Evolutionary conservation across 2,113 vertebrate genomes (phyloP), one percentile per base, ranked within the genome.

Genomic region (Rhegmatorhina hoffmannsi): DNA sequence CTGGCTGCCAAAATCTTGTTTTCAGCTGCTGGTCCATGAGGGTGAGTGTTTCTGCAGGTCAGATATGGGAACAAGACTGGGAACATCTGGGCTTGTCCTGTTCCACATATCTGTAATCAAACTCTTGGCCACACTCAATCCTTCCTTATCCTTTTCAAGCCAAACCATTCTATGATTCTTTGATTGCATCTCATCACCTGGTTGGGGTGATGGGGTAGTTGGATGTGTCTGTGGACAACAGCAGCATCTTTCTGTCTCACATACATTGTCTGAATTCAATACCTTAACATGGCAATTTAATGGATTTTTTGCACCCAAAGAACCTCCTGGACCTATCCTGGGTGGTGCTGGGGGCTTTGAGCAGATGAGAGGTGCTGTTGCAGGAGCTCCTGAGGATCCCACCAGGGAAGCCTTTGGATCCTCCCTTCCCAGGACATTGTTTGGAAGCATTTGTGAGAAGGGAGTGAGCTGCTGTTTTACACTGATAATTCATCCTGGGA

Each of bases 401-500:
- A 8, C 12, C 7, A 13, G 38, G 36, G 18, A 38, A 79, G 2
- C 17, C 9, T 7, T 58, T n/a, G 28, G 21, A 26, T 72, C 18
- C 95, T 89, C 29, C n/a, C 29, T 91, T 82, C 63, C 70, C 58
- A 15, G 90, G 79, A 49, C 78, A 3, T 68, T 34, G 4, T 46
- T 46, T 94, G 92, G 78, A 84, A 92, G 31, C 72, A 13, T 31
- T 88, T 90, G 88, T 24, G 62, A 96, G 87, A 89, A 83, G 59
- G 9, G 17, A 95, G 89, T 31, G 26, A 75, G 50, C 76, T 85
- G 55, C 87, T 89, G 87, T 43, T 94, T 77, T 62, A 90, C 86
- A 72, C 43, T 78, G 95, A 95, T 91, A 92, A 94, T 90, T 95
- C 96, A 94, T 82, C 94, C 84, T 0, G 5, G 84, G 92, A 87